Base-by-base conservation (phyloP, 2,888 invertebrate genomes). In the Pardosa pseudoannulata region DNA sequence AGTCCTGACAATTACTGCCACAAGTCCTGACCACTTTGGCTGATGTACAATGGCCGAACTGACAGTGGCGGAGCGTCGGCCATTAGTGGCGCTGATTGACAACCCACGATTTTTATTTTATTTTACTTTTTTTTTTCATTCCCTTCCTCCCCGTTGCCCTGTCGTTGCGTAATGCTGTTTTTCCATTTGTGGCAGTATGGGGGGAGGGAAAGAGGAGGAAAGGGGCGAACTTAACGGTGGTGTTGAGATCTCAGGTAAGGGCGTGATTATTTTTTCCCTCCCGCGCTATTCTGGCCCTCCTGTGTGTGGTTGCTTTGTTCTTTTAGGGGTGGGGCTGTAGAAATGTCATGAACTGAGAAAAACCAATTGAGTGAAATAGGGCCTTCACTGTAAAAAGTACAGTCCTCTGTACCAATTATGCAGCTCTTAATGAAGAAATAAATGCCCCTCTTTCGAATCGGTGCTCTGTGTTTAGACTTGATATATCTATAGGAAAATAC, bases 71-170 rank as follows among this genome's bases (percentile, higher is more conserved):
- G 67, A 67, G 56, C 72, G 65, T 78, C 64, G 82, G 78, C 83
- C 83, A 85, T 85, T 85, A 85, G 83, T 73, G 83, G 82, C 32
- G 68, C 78, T 85, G 78, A 78, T 72, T 85, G 78, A 78, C 78
- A 73, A 27, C 72, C 71, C 46, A 29, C 7, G 32, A 39, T n/a
- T 62, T 62, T n/a, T n/a, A n/a, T n/a, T n/a, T n/a, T n/a, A n/a
- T n/a, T n/a, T n/a, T n/a, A n/a, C n/a, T n/a, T n/a, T n/a, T n/a
- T n/a, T n/a, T n/a, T 46, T 50, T 67, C n/a, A 29, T 31, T 70
- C 74, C 46, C 72, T 65, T 50, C n/a, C 36, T n/a, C 31, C 39
- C 27, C 23, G 23, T 50, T 23, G 68, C 23, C 46, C 41, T 62
- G 29, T 28, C 62, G 75, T 75, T 75, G 76, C 72, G 74, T 83